Evolutionary conservation across 1,140 invertebrate species (phyloP).

Genomic region (Cherax quadricarinatus): DNA sequence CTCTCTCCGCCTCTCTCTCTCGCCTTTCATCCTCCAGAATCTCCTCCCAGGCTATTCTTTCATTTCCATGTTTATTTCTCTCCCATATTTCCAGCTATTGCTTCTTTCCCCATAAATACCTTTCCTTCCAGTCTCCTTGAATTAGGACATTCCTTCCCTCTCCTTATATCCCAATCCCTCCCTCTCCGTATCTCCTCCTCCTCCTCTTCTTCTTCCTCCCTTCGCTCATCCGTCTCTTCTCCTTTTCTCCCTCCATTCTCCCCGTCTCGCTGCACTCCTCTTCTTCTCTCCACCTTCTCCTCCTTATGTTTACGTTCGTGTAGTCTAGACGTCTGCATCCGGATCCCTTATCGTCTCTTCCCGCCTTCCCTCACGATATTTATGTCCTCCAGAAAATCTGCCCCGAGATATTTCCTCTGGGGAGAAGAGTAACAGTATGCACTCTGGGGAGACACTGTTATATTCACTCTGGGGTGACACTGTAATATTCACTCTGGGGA

Average conservation of each 20-base stretch:
- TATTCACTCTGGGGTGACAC: too few relatives aligned
- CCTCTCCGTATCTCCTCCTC: neutral
- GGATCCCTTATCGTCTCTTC: neutral
- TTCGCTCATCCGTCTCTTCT: neutral
- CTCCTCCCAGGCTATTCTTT: neutral
- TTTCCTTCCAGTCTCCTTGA: too few relatives aligned
- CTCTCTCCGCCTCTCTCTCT: neutral
- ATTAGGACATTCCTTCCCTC: too few relatives aligned
- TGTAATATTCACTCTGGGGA: too few relatives aligned
- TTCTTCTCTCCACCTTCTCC: neutral
- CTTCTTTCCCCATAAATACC: neutral
- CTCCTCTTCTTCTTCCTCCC: neutral
- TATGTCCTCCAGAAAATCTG: too few relatives aligned
- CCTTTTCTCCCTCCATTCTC: too few relatives aligned
- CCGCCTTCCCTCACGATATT: neutral
- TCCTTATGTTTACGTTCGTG: neutral
- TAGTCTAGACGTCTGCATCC: neutral
- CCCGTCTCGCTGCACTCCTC: too few relatives aligned
- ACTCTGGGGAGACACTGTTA: too few relatives aligned
- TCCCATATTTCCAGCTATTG: neutral
- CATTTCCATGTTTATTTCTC: neutral
- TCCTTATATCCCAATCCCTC: too few relatives aligned
- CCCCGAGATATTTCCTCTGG: too few relatives aligned
- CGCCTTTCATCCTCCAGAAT: conserved; percentile 73
- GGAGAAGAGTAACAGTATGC: too few relatives aligned